Evolutionary conservation across 2,113 vertebrate species (phyloP).

Genomic region (Atlantisia rogersi): DNA sequence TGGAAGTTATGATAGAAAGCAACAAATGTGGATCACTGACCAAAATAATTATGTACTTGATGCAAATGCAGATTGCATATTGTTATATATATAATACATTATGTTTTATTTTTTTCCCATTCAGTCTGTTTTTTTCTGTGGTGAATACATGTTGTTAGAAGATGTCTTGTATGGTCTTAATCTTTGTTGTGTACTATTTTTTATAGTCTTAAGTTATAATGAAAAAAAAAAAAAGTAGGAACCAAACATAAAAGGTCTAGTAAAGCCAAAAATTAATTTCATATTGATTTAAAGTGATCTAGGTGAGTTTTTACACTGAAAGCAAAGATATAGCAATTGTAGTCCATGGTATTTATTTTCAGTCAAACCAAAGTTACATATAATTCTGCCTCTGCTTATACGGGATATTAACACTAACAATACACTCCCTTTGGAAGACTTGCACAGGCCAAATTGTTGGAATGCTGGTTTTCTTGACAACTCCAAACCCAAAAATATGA

Average conservation of each 20-base stretch:
- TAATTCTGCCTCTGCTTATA: constrained; percentile 99
- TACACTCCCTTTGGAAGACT: constrained; percentile 87
- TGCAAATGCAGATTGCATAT: constrained; percentile 95
- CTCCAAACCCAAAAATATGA: constrained; percentile 84
- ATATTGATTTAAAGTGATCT: constrained; percentile 97
- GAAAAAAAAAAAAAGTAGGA: constrained; percentile 90
- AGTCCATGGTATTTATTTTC: constrained; percentile 97
- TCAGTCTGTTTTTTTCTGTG: constrained; percentile 81
- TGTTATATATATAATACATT: constrained; percentile 86
- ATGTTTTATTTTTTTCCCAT: constrained; percentile 76
- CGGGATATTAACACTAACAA: constrained; percentile 91
- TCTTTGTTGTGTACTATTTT: constrained; percentile 87
- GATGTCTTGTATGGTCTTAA: constrained; percentile 90
- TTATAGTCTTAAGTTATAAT: constrained; percentile 95
- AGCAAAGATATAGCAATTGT: constrained; percentile 98
- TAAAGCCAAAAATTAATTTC: constrained; percentile 99
- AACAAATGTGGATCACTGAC: constrained; percentile 95
- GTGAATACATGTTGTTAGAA: constrained; percentile 94
- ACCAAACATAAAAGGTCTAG: constrained; percentile 99
- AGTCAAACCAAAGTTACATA: constrained; percentile 99
- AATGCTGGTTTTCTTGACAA: constrained; percentile 83
- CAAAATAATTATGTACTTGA: constrained; percentile 96
- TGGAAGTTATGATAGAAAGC: constrained; percentile 88
- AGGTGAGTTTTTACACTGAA: constrained; percentile 95
- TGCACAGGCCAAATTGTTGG: constrained; percentile 84